Evolutionary conservation across 64 coral and sea anemone species (phyloP).

Genomic region (Porites australiensis): DNA sequence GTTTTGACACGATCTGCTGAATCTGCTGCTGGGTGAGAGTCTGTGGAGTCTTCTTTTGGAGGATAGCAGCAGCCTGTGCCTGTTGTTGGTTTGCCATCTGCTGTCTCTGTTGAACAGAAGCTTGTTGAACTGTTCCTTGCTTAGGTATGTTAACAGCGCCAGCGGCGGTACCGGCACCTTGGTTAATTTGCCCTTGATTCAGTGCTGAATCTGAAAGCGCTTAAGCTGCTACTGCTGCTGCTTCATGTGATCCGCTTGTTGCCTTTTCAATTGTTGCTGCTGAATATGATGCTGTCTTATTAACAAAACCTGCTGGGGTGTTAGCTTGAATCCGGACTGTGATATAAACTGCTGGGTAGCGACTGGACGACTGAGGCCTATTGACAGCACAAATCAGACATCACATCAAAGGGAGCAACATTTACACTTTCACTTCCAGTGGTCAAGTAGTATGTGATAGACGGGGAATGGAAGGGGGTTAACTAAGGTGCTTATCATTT

Average conservation of each 20-base stretch:
- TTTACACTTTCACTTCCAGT: too few species aligned
- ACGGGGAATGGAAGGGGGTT: too few species aligned
- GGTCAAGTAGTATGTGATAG: too few species aligned
- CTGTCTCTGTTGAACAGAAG: slow-evolving; percentile 42
- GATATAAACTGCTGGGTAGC: slow-evolving; percentile 29
- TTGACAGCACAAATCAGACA: neutral
- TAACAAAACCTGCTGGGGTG: slow-evolving; percentile 51
- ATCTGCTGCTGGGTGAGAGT: slow-evolving; percentile 29
- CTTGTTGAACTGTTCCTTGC: slow-evolving; percentile 33
- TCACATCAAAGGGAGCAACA: neutral
- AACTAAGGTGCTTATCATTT: too few species aligned
- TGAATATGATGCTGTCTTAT: slow-evolving; percentile 3
- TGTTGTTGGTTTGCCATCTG: slow-evolving; percentile 39
- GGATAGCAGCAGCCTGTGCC: slow-evolving; percentile 7
- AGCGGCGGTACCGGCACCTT: slow-evolving; percentile 10
- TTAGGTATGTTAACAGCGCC: neutral
- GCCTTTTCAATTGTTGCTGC: neutral
- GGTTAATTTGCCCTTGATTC: slow-evolving; percentile 37
- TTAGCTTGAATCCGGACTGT: slow-evolving; percentile 21
- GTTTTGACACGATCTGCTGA: slow-evolving; percentile 60
- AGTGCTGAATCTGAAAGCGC: slow-evolving; percentile 37
- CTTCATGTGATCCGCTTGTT: neutral
- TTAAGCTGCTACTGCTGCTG: slow-evolving; percentile 51
- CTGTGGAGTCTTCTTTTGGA: slow-evolving; percentile 46
- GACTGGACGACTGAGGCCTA: slow-evolving; percentile 74